Percentiles rank a stretch among this genome's conserved stretches.
Evolutionary conservation across 2,888 invertebrate genomes (phyloP).

Genomic region (Cylindroiulus punctatus): DNA sequence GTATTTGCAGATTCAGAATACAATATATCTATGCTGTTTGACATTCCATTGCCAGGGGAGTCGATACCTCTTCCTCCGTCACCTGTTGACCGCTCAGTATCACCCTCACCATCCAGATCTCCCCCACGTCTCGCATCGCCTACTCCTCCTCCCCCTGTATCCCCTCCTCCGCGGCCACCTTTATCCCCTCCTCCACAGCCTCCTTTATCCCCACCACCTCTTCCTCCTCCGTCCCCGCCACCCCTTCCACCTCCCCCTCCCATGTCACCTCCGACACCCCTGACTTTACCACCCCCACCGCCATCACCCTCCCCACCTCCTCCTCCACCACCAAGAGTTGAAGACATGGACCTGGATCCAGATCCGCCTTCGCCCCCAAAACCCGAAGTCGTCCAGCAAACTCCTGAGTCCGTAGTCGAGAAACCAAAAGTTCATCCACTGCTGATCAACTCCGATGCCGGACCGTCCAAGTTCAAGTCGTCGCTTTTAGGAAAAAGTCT

Average conservation of each 20-base stretch:
- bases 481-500: constrained; percentile 63
- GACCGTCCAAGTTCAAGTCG: constrained; percentile 54
- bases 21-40: constrained; percentile 13
- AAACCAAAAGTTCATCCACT: not conserved
- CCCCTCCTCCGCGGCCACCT: constrained; percentile 48
- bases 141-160: constrained; percentile 54
- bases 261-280: not conserved
- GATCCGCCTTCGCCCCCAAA: constrained; percentile 46
- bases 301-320: constrained; percentile 57
- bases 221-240: constrained; percentile 54
- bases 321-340: constrained; percentile 51
- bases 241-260: constrained; percentile 51
- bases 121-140: no score
- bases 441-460: not conserved
- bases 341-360: constrained; percentile 27
- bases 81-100: constrained; percentile 10
- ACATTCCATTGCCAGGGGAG: constrained; percentile 55
- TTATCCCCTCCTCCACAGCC: constrained; percentile 57
- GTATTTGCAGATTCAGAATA: constrained; percentile 4
- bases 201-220: constrained; percentile 53
- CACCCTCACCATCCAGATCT: no score
- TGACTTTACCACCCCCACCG: constrained; percentile 40
- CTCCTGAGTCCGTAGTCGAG: not conserved
- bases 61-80: constrained; percentile 50
- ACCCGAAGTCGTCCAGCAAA: not conserved